phyloP scores from a whole-genome alignment of 1,140 invertebrate genomes.

The Ceratitis capitata region DNA sequence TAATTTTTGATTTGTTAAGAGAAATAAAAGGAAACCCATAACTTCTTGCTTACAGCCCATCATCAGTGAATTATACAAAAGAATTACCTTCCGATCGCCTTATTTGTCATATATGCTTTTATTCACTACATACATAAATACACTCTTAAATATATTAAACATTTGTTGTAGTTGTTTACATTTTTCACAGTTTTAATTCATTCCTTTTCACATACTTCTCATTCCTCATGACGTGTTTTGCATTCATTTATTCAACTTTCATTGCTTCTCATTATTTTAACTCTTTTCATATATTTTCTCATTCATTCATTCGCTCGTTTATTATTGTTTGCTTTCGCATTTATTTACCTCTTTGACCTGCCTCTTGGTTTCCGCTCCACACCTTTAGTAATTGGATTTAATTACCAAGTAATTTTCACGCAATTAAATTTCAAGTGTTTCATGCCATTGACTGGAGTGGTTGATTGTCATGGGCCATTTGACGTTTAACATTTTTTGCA shows the following conservation, averaged over 20 bases:
- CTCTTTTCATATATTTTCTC: neutral
- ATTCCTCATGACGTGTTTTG: neutral
- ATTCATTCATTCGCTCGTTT: neutral
- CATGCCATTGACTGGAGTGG: neutral
- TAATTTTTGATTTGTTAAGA: too few relatives aligned
- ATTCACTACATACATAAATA: too few relatives aligned
- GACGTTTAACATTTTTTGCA: neutral
- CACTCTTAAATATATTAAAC: too few relatives aligned
- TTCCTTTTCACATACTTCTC: neutral
- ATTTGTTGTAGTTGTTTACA: too few relatives aligned
- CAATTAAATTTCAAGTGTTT: neutral
- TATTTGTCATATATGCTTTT: too few relatives aligned
- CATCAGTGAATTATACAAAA: too few relatives aligned
- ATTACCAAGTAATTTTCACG: neutral
- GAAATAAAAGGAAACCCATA: too few relatives aligned
- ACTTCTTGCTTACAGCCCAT: too few relatives aligned
- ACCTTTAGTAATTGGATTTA: conserved; percentile 2
- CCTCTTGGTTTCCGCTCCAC: neutral
- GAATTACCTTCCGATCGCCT: too few relatives aligned
- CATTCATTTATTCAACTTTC: neutral
- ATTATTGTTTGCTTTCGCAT: neutral
- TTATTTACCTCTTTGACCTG: neutral
- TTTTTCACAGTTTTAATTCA: neutral
- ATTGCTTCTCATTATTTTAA: neutral
- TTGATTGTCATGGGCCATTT: neutral